Base-by-base conservation (phyloP, 1,140 invertebrate genomes). In the Drosophila arawakana region DNA sequence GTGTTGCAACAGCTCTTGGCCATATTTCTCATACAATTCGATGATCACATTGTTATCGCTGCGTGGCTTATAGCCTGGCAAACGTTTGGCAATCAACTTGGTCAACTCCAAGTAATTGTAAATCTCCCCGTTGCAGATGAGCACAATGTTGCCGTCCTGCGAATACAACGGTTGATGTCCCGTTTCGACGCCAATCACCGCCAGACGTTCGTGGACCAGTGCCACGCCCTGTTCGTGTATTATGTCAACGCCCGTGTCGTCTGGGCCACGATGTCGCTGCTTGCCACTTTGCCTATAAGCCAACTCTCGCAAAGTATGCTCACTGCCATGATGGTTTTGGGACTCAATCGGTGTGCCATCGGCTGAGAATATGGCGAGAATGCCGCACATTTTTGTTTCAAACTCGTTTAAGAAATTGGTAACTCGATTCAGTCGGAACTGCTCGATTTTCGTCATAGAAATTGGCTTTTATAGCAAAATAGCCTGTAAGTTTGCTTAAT, bases 1-100 rank as follows among this genome's bases (percentile, higher is more conserved):
- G 55, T 94, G 93, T 63, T 93, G 93, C 0, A 95, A 93, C 50
- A 94, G 93, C 39, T 94, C 93, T n/a, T 94, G 93, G 0, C 95
- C 95, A 61, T 94, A 94, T 47, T 93, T 93, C 57, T 94, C 93
- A 79, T 96, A 97, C 37, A 95, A 89, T 83, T 96, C 96, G 44
- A 95, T 93, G 44, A 97, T 95, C 11, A 94, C 94, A 93, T 97
- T 96, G 1, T 96, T 95, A 78, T 97, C 96, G 82, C 96, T 96
- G 79, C 94, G 94, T 0, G 96, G 96, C 78, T 94, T 94, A 76
- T 96, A 96, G 60, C 44, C 39, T 13, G 63, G 52, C 55, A 76
- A 43, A 9, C 76, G 78, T 39, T 88, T 78, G 9, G 55, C 73
- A 21, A 90, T 84, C 50, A 63, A 41, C 9, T 58, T 13, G 13